A percentile compares a stretch with the other conserved stretches of the same genome.
phyloP scores from a whole-genome alignment of 2,113 vertebrate species.

The Phoxinus phoxinus region DNA sequence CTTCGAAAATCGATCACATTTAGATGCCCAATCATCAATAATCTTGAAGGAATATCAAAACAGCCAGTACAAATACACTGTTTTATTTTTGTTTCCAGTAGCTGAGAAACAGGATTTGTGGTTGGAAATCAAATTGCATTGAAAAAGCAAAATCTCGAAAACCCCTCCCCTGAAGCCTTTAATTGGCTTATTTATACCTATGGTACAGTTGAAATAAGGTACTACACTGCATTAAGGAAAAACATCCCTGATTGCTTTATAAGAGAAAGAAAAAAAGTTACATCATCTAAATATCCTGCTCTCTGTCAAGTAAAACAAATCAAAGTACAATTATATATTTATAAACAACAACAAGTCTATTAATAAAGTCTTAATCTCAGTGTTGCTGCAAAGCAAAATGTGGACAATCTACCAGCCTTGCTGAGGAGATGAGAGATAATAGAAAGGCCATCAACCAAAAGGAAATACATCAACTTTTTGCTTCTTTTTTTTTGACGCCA shows the following conservation, averaged over 20 bases:
- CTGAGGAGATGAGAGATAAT: background rate
- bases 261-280: constrained; percentile 62
- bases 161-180: constrained; percentile 31
- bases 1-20: background rate
- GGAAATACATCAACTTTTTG: background rate
- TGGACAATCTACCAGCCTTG: constrained; percentile 28
- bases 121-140: constrained; percentile 68
- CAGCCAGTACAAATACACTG: constrained; percentile 70
- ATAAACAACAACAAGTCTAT: constrained; percentile 53
- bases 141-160: constrained; percentile 62
- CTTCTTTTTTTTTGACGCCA: background rate
- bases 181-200: constrained; percentile 51
- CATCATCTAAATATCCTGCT: constrained; percentile 59
- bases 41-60: constrained; percentile 26
- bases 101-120: constrained; percentile 72
- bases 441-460: constrained; percentile 16
- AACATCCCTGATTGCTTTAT: constrained; percentile 75
- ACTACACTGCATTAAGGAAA: constrained; percentile 74
- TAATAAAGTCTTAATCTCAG: constrained; percentile 43
- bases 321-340: constrained; percentile 40
- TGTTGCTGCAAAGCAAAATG: constrained; percentile 31
- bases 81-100: constrained; percentile 74
- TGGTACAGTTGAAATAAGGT: constrained; percentile 60
- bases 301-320: constrained; percentile 61
- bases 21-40: background rate